Evolutionary conservation across 2,113 vertebrate genomes (phyloP).

Genomic region (Crotalus viridis): DNA sequence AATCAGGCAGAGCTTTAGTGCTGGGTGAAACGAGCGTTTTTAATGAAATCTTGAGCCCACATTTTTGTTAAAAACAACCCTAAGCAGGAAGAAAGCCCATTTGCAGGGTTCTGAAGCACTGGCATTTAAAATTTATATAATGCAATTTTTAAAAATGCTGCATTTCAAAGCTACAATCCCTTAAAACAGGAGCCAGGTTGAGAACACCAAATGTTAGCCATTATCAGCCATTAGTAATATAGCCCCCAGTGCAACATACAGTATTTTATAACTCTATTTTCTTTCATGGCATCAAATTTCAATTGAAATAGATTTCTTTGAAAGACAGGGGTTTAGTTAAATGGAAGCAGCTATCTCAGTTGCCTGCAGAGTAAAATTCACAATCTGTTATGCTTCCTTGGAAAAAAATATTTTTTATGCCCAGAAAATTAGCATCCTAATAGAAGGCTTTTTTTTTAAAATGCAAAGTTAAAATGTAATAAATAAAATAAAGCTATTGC

Average conservation of each 20-base stretch:
- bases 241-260: not conserved
- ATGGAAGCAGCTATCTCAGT: not conserved
- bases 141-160: not conserved
- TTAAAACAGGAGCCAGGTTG: not conserved
- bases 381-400: not conserved
- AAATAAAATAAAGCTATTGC: not conserved
- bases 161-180: not conserved
- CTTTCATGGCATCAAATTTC: not conserved
- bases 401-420: not conserved
- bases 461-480: not conserved
- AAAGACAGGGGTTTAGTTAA: not conserved
- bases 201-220: not conserved
- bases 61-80: not conserved
- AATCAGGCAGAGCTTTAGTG: not conserved
- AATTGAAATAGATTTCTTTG: not conserved
- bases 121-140: not conserved
- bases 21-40: not conserved
- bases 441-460: not conserved
- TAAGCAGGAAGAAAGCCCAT: not conserved
- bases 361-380: not conserved
- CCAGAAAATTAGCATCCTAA: not conserved
- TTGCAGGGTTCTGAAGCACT: not conserved
- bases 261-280: not conserved
- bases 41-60: not conserved
- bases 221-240: not conserved